Evolutionary conservation across 2,797 vertebrate genomes (phyloP).

Genomic region (Anguilla obscura): DNA sequence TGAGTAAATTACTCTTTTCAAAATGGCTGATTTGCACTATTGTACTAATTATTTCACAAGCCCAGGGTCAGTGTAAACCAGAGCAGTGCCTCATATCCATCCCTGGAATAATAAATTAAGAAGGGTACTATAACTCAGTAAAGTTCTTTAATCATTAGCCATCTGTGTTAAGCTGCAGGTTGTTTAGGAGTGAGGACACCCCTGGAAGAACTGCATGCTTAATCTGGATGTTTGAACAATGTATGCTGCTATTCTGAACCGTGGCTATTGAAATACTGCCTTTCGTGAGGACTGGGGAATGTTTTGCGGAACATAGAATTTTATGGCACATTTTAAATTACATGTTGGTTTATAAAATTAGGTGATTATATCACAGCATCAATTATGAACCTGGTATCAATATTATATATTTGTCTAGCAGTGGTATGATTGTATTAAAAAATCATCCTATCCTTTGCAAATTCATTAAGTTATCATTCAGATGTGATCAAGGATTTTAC

Average conservation of each 20-base stretch:
- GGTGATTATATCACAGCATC: background rate
- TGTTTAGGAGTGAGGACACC: conserved; percentile 20
- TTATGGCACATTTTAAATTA: background rate
- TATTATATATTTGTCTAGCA: background rate
- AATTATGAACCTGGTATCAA: background rate
- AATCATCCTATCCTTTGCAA: background rate
- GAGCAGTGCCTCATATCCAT: conserved; percentile 38
- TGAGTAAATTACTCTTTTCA: conserved; percentile 82
- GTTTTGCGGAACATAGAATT: background rate
- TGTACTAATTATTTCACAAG: conserved; percentile 84
- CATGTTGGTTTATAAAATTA: background rate
- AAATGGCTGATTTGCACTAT: conserved; percentile 84
- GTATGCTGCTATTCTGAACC: background rate
- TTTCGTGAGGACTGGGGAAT: background rate
- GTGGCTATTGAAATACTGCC: background rate
- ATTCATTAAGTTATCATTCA: background rate
- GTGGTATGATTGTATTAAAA: background rate
- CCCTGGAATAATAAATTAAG: conserved; percentile 39
- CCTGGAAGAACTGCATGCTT: conserved; percentile 1
- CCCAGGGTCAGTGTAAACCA: conserved; percentile 60
- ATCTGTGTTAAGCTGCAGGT: conserved; percentile 33
- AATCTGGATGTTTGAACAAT: conserved; percentile 15
- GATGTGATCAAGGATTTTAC: conserved; percentile 5
- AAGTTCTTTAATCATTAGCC: conserved; percentile 38
- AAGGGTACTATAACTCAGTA: conserved; percentile 39